phyloP scores from a whole-genome alignment of 2,113 vertebrate genomes.

The Mastomys natalensis region DNA sequence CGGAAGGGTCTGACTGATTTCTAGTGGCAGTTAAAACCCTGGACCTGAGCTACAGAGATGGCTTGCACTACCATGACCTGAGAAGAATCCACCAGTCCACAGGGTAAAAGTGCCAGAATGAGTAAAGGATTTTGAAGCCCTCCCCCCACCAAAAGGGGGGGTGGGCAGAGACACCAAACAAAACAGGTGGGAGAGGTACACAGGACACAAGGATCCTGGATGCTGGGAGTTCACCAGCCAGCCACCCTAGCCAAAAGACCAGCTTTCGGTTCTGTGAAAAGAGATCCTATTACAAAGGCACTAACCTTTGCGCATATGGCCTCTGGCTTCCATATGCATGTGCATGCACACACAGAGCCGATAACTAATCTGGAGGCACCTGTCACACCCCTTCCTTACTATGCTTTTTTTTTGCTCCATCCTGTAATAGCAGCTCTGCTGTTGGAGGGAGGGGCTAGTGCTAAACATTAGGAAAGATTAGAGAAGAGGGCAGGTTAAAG shows the following conservation, averaged over 20 bases:
- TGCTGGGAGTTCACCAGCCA: not conserved
- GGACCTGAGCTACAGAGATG: not conserved
- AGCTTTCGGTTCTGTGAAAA: not conserved
- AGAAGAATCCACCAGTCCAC: too few relatives aligned
- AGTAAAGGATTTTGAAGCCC: not conserved
- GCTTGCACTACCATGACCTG: not conserved
- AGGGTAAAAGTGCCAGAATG: not conserved
- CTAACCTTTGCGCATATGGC: not conserved
- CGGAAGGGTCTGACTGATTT: not conserved
- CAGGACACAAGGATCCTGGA: not conserved
- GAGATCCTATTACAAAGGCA: not conserved
- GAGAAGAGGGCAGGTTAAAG: not conserved
- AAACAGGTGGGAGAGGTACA: not conserved
- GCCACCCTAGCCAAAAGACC: not conserved
- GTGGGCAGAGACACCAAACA: accelerated
- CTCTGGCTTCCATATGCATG: not conserved
- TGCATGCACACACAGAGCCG: too few relatives aligned
- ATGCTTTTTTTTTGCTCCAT: not conserved
- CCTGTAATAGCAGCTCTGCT: not conserved
- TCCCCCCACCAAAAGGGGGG: too few relatives aligned
- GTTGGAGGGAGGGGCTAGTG: not conserved
- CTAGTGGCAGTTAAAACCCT: not conserved
- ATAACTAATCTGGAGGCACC: not conserved
- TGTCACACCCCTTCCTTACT: not conserved
- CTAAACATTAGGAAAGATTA: not conserved